These are phyloP conservation scores for Leucopsar rothschildi DNA, from an alignment of 2,113 vertebrate genomes.

Conservation along the genomic window DNA sequence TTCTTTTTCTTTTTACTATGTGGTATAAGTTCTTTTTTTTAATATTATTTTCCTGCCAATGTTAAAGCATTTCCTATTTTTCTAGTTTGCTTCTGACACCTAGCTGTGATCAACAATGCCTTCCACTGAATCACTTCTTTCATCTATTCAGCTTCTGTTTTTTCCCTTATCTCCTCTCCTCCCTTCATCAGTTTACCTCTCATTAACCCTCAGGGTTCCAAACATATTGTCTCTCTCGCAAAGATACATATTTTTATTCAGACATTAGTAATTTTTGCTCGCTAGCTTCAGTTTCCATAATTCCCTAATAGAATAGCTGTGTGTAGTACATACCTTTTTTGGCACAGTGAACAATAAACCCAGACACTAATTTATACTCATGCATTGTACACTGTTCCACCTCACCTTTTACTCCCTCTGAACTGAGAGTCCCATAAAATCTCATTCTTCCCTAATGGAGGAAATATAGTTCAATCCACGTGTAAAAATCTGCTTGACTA, in stretches of 20 bases:
- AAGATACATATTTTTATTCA: slow-evolving; percentile 49
- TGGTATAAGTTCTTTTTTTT: slow-evolving; percentile 57
- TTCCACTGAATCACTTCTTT: slow-evolving; percentile 72
- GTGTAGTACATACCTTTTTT: neutral
- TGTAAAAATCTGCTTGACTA: neutral
- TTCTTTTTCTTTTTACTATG: slow-evolving; percentile 69
- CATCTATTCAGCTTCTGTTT: slow-evolving; percentile 66
- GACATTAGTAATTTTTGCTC: slow-evolving; percentile 42
- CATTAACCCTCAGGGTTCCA: slow-evolving; percentile 71
- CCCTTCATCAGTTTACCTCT: slow-evolving; percentile 68
- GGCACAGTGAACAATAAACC: slow-evolving; percentile 34
- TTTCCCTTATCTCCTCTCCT: slow-evolving; percentile 65
- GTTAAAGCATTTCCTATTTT: slow-evolving; percentile 72
- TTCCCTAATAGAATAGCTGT: slow-evolving; percentile 40
- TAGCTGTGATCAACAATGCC: slow-evolving; percentile 71
- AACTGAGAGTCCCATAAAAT: slow-evolving; percentile 8
- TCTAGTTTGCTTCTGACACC: slow-evolving; percentile 77
- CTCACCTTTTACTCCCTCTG: slow-evolving; percentile 20
- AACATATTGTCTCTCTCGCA: slow-evolving; percentile 39
- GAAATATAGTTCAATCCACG: neutral
- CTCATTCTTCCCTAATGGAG: slow-evolving; percentile 6
- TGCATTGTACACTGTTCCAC: neutral
- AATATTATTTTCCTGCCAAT: slow-evolving; percentile 62
- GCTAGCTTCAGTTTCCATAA: slow-evolving; percentile 44
- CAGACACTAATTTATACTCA: slow-evolving; percentile 52